Percentiles rank a stretch among this genome's conserved stretches.
These are phyloP conservation scores for Anthophora plumipes DNA, from an alignment of 2,888 invertebrate species.

Conservation along the genomic window DNA sequence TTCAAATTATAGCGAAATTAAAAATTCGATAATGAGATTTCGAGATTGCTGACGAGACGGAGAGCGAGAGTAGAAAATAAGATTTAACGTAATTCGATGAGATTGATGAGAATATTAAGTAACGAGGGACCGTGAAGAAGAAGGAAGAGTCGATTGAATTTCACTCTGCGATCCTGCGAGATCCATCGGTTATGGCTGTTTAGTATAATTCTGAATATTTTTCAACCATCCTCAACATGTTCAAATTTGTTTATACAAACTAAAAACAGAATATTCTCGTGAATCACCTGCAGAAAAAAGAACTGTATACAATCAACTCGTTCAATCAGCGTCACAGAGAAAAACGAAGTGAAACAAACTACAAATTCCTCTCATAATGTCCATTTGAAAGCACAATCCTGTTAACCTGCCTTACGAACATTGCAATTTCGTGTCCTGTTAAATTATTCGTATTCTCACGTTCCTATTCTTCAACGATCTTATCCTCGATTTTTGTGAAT, in stretches of 20 bases:
- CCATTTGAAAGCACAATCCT: not conserved
- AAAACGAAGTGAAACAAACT: not conserved
- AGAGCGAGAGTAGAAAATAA: slow-evolving; percentile 19
- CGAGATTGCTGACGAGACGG: not conserved
- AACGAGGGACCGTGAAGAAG: not conserved
- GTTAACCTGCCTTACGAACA: not conserved
- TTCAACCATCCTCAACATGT: not conserved
- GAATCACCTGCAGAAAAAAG: too few relatives aligned
- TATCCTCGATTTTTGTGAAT: slow-evolving; percentile 33
- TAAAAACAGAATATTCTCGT: not conserved
- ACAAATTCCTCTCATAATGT: slow-evolving; percentile 5
- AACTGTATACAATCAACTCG: too few relatives aligned
- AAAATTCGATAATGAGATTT: slow-evolving; percentile 34
- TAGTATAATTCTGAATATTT: not conserved
- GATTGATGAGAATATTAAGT: slow-evolving; percentile 23
- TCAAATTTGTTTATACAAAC: not conserved
- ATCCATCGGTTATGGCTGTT: slow-evolving; percentile 2
- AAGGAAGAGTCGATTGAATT: slow-evolving; percentile 6
- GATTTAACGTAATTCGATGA: slow-evolving; percentile 24
- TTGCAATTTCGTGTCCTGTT: not conserved
- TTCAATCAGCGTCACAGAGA: too few relatives aligned
- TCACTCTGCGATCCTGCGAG: not conserved
- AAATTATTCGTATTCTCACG: slow-evolving; percentile 9
- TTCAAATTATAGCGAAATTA: slow-evolving; percentile 27
- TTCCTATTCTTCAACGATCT: not conserved